Percentiles rank a stretch among this genome's conserved stretches.
These are phyloP conservation scores for Drosophila mimetica DNA, from an alignment of 2,888 invertebrate genomes.

Conservation along the genomic window DNA sequence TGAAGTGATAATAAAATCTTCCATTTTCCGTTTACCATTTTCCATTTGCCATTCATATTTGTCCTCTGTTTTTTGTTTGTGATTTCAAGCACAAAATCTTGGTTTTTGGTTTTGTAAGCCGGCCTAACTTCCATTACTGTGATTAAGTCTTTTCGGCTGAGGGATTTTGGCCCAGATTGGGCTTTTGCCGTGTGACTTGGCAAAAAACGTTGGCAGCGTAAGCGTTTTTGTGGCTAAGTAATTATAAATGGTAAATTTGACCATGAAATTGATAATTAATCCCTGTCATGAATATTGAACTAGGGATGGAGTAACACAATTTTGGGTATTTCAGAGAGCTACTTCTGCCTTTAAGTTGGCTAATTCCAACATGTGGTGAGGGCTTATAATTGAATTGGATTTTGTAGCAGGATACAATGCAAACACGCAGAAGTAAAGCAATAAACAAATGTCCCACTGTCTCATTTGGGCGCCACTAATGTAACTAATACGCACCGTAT, in stretches of 20 bases:
- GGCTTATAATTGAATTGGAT: constrained; percentile 31
- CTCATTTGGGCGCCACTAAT: constrained; percentile 25
- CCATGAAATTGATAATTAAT: constrained; percentile 28
- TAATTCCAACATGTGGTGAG: constrained; percentile 17
- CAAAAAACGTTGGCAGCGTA: constrained; percentile 16
- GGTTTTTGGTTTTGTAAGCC: constrained; percentile 11
- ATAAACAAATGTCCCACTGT: constrained; percentile 23
- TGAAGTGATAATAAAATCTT: constrained; percentile 31
- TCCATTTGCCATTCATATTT: constrained; percentile 22
- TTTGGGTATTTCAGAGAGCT: neutral
- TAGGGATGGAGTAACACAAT: neutral
- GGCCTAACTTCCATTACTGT: constrained; percentile 35
- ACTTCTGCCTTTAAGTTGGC: no score
- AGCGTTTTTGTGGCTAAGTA: constrained; percentile 3
- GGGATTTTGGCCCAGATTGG: constrained; percentile 9
- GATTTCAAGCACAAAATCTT: constrained; percentile 37
- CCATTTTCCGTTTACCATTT: constrained; percentile 19
- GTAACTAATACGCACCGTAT: constrained; percentile 66
- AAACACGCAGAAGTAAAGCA: constrained; percentile 18
- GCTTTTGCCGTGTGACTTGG: constrained; percentile 31
- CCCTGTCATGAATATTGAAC: constrained; percentile 25
- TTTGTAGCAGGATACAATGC: constrained; percentile 11
- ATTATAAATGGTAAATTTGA: constrained; percentile 9
- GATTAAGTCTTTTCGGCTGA: constrained; percentile 31
- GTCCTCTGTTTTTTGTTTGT: constrained; percentile 17